A percentile compares a stretch with the other conserved stretches of the same genome.
Conservation (phyloP, 2,113 vertebrate genomes). For the Brachypteracias leptosomus region DNA sequence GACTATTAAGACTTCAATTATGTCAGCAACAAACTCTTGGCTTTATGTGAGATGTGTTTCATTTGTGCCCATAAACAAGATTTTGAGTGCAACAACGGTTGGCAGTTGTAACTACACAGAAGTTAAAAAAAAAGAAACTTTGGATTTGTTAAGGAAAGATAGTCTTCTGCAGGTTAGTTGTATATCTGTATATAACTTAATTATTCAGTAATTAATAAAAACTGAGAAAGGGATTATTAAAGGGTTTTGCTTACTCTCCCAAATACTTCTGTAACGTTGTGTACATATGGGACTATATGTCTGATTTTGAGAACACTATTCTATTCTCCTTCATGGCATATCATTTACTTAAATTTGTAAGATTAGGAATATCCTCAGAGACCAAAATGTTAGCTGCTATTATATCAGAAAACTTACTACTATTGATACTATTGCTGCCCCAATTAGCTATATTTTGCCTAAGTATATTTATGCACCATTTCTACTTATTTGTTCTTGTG, state of each 20-base stretch:
- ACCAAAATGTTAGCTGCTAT: not conserved
- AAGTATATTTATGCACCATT: not conserved
- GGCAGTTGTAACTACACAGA: not conserved
- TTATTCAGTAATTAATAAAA: not conserved
- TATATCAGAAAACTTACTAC: not conserved
- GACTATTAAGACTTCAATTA: not conserved
- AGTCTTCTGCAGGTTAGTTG: not conserved
- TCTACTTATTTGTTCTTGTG: not conserved
- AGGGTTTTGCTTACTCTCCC: not conserved
- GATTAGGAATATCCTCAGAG: not conserved
- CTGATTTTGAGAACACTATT: not conserved
- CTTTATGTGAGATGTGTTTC: not conserved
- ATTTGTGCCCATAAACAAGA: not conserved
- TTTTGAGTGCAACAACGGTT: not conserved
- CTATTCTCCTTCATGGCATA: not conserved
- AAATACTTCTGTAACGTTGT: not conserved
- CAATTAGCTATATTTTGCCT: not conserved
- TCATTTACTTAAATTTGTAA: not conserved
- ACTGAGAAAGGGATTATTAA: not conserved
- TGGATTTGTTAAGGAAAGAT: not conserved
- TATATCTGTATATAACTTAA: not conserved
- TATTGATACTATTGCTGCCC: not conserved
- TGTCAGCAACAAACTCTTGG: not conserved
- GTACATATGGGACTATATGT: not conserved
- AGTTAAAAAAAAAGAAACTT: not conserved